Evolutionary conservation across 1,140 invertebrate genomes (phyloP), one percentile per base, ranked within the genome.

Genomic region (Heliconius melpomene): DNA sequence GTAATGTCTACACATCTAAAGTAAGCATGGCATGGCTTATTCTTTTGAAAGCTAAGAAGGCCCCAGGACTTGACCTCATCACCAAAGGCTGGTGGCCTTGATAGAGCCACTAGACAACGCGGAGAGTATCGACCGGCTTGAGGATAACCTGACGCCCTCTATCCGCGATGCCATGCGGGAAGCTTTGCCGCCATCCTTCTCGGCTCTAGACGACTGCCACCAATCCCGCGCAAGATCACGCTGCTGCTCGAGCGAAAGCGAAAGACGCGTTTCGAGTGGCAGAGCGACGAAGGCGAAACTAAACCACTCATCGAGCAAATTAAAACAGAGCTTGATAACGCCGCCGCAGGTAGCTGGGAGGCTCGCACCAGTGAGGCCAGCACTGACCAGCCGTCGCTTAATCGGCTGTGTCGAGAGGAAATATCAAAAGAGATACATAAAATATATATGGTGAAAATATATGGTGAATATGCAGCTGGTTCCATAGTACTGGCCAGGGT

Each of bases 1-100:
- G 29, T 32, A 32, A 32, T 32, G 29, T 32, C 95, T 23, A 95
- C 91, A 1, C 91, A 60, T 83, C 90, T 20, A 89, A 91, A 38
- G 94, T 95, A 6, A 94, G 95, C 29, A 85, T 95, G 82, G 93
- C 94, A 0, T 97, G 96, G 96, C 76, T 96, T 2, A 70, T 84
- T 32, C 79, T 86, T 3, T 77, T 82, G 9, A 32, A 32, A 32
- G 32, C 32, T 3, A 32, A 32, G 32, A 5, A 32, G 32, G 32
- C 32, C 32, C 32, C 32, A 32, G 32, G 50, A 29, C 29, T 1
- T 29, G 29, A 29, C 29, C 2, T 1, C 29, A 29, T 29, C 29
- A 29, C 29, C 29, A 29, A 29, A 1, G 29, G 29, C 29, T 29
- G 29, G 29, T 29, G 29, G 29, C 29, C 29, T 29, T 29, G 29